Conservation (phyloP, 1,140 invertebrate species). For the Centruroides vittatus region DNA sequence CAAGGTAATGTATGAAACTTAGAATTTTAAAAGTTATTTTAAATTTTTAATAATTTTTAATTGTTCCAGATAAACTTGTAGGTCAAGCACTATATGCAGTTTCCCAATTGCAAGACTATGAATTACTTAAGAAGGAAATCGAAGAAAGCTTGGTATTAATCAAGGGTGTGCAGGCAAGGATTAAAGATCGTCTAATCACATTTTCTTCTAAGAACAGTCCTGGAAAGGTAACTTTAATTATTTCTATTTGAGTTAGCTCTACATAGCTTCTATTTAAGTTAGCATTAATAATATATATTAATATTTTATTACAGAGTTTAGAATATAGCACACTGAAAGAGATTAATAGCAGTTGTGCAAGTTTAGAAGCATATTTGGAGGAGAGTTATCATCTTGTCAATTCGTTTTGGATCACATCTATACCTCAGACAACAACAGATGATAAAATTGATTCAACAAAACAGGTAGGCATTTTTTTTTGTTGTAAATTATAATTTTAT, state of each 20-base stretch:
- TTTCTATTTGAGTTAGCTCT: no score
- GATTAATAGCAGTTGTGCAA: slow-evolving; percentile 5
- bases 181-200: slow-evolving; percentile 4
- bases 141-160: slow-evolving; percentile 10
- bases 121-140: slow-evolving; percentile 13
- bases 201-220: slow-evolving; percentile 1
- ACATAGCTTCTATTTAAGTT: no score
- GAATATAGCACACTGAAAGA: slow-evolving; percentile 11
- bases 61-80: not conserved
- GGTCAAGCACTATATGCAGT: slow-evolving; percentile 4
- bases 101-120: slow-evolving; percentile 3
- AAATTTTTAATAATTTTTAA: no score
- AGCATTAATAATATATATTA: no score
- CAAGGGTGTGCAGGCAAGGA: slow-evolving; percentile 4
- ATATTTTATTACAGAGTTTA: slow-evolving; percentile 5
- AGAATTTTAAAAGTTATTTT: no score
- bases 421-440: no score
- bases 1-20: no score
- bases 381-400: not conserved
- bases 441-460: no score
- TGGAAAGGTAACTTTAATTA: not conserved
- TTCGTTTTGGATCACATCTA: no score
- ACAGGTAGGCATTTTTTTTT: no score
- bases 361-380: slow-evolving; percentile 4
- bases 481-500: no score